Percentiles rank a stretch among this genome's conserved stretches.
These are phyloP conservation scores for Cinara cedri DNA, from an alignment of 2,888 invertebrate species.

Conservation along the genomic window DNA sequence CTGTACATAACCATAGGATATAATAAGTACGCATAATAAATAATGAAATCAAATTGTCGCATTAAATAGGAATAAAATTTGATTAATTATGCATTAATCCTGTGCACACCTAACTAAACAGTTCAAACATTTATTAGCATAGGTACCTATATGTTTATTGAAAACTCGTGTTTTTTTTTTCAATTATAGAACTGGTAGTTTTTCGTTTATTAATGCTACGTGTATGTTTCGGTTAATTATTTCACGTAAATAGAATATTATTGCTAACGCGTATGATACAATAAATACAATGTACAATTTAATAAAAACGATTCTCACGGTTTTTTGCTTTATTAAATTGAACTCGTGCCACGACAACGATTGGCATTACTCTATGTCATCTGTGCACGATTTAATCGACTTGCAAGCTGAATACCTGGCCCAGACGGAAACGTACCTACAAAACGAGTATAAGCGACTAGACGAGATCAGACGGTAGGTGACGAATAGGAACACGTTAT, in stretches of 20 bases:
- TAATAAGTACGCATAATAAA: too few relatives aligned
- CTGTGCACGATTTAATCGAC: conserved; percentile 6
- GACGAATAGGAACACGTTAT: not conserved
- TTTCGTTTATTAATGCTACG: not conserved
- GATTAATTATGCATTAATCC: not conserved
- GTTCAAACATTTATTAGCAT: not conserved
- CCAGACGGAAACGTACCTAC: not conserved
- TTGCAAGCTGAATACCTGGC: not conserved
- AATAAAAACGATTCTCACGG: not conserved
- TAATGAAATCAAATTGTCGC: not conserved
- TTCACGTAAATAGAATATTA: not conserved
- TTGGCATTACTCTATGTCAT: conserved; percentile 22
- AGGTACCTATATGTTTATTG: not conserved
- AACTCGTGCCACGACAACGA: not conserved
- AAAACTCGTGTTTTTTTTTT: not conserved
- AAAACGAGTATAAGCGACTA: conserved; percentile 21
- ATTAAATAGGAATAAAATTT: too few relatives aligned
- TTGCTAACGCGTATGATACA: not conserved
- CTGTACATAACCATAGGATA: too few relatives aligned
- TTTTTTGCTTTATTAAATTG: not conserved
- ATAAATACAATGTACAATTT: conserved; percentile 10
- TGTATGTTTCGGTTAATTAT: not conserved
- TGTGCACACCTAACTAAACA: conserved; percentile 9
- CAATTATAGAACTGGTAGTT: not conserved
- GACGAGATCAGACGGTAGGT: conserved; percentile 18